phyloP scores from a whole-genome alignment of 2,797 vertebrate species.

The Prunella strophiata region DNA sequence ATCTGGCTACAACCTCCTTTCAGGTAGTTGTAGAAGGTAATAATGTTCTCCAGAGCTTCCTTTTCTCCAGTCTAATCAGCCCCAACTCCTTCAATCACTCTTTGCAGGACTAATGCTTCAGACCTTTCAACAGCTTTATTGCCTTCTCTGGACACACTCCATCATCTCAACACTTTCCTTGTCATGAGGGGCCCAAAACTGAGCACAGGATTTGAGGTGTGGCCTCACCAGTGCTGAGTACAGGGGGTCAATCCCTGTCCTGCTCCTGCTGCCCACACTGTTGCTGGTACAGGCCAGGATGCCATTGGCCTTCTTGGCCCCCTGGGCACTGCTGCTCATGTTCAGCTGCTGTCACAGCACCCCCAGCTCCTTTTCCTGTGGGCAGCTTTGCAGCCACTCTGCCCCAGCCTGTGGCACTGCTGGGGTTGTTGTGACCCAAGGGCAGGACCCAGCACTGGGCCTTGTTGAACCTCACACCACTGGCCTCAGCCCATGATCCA shows the following conservation, averaged over 20 bases:
- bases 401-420: background rate
- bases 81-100: background rate
- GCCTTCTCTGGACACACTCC: accelerated
- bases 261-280: background rate
- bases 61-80: background rate
- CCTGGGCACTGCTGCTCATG: background rate
- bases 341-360: background rate
- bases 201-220: accelerated
- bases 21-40: accelerated
- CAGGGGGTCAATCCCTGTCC: accelerated
- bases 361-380: background rate
- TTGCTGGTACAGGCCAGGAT: background rate
- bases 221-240: accelerated
- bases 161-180: no score
- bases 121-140: background rate
- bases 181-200: accelerated
- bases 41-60: background rate
- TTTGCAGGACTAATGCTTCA: background rate
- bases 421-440: background rate
- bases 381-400: background rate
- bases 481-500: background rate
- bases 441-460: background rate
- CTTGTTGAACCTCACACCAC: background rate
- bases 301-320: background rate
- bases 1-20: background rate